A percentile compares a stretch with the other conserved stretches of the same genome.
Evolutionary conservation across 1,140 invertebrate species (phyloP).

Genomic region (Drosophila serrata): DNA sequence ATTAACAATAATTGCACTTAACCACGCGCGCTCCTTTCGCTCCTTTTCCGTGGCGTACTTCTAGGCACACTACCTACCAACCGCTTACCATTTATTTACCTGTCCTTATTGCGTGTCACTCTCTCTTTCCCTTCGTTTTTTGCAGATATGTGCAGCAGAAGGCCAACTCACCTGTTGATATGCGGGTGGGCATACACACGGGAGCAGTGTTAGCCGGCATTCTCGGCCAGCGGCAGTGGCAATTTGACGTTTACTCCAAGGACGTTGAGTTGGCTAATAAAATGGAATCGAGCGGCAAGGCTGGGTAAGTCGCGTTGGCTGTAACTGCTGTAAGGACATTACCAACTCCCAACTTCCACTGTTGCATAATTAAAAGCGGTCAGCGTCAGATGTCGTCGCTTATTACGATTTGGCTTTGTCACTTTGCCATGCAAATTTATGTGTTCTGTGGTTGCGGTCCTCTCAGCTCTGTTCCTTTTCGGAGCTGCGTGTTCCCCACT

Average conservation of each 20-base stretch:
- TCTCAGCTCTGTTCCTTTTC: neutral
- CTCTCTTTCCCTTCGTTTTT: neutral
- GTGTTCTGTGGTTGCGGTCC: slow-evolving; percentile 27
- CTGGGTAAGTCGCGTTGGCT: slow-evolving; percentile 91
- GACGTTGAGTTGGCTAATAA: slow-evolving; percentile 99
- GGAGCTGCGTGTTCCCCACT: neutral
- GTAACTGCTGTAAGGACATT: slow-evolving; percentile 11
- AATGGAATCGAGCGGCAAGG: slow-evolving; percentile 98
- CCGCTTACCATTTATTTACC: slow-evolving; percentile 14
- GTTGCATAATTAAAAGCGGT: slow-evolving; percentile 59
- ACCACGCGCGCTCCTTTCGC: slow-evolving; percentile 50
- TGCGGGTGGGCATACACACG: slow-evolving; percentile 99
- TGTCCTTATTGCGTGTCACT: slow-evolving; percentile 13
- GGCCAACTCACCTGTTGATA: slow-evolving; percentile 98
- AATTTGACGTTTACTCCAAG: slow-evolving; percentile 99
- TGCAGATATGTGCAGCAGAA: slow-evolving; percentile 96
- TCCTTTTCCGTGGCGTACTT: slow-evolving; percentile 12
- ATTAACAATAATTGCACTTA: slow-evolving; percentile 81
- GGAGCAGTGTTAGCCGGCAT: slow-evolving; percentile 98
- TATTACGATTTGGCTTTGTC: slow-evolving; percentile 61
- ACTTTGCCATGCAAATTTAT: slow-evolving; percentile 68
- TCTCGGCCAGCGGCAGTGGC: slow-evolving; percentile 98
- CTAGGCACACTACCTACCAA: slow-evolving; percentile 3
- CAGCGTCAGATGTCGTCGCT: slow-evolving; percentile 8
- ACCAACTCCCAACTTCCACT: slow-evolving; percentile 2